Conservation (phyloP, 1,140 invertebrate genomes). For the Pogonognathellus flavescens region DNA sequence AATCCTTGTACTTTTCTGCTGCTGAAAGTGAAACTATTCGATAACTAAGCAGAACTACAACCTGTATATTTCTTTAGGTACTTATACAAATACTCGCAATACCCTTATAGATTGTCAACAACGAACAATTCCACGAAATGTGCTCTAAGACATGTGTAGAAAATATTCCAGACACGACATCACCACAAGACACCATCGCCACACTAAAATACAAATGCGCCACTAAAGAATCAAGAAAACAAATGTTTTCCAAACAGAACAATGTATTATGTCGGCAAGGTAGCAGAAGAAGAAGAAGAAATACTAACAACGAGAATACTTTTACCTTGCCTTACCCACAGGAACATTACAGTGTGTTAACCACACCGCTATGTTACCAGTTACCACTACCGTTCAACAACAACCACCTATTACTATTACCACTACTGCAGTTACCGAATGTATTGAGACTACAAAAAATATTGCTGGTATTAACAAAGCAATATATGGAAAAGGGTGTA, state of each 20-base stretch:
- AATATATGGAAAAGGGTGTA: no score
- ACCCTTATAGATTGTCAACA: neutral
- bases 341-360: no score
- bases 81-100: neutral
- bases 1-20: neutral
- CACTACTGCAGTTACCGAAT: no score
- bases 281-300: no score
- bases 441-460: no score
- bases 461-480: no score
- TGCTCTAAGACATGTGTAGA: constrained; percentile 8
- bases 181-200: neutral
- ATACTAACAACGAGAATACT: no score
- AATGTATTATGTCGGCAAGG: no score
- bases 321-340: no score
- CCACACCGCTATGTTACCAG: no score
- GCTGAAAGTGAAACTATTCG: constrained; percentile 1
- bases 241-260: neutral
- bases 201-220: constrained; percentile 5
- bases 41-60: neutral
- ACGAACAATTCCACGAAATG: constrained; percentile 5
- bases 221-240: constrained; percentile 27
- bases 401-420: no score
- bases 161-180: constrained; percentile 24
- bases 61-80: neutral
- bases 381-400: no score